These are phyloP conservation scores for Gambusia affinis DNA, from an alignment of 2,113 vertebrate genomes.

Conservation along the genomic window DNA sequence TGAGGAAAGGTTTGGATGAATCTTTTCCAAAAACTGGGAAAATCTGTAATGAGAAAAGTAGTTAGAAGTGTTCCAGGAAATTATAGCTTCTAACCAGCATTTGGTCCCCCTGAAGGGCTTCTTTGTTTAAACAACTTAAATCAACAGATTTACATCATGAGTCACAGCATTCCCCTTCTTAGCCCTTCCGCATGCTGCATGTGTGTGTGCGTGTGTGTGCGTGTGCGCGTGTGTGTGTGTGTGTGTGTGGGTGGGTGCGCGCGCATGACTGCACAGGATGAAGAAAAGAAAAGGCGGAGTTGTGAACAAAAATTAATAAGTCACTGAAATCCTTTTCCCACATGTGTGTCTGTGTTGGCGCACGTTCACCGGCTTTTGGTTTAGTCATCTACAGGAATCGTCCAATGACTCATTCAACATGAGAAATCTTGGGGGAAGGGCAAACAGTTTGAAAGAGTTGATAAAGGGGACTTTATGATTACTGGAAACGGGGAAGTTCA, in stretches of 20 bases:
- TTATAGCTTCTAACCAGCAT: conserved; percentile 9
- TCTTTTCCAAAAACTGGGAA: background rate
- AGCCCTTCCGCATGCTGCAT: conserved; percentile 10
- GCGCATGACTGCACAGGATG: conserved; percentile 5
- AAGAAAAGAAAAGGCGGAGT: background rate
- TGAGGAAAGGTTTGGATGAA: background rate
- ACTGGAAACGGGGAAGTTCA: background rate
- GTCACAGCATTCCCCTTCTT: conserved; percentile 51
- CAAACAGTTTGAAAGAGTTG: background rate
- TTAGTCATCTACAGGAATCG: background rate
- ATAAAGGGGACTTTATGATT: background rate
- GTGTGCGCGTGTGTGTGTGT: background rate
- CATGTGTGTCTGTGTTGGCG: background rate
- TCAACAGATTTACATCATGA: conserved; percentile 50
- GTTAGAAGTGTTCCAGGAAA: background rate
- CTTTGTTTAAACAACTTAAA: conserved; percentile 38
- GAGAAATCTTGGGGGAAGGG: background rate
- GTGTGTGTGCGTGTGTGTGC: background rate
- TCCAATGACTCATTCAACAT: background rate
- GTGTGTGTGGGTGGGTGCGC: background rate
- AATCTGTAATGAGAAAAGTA: conserved; percentile 52
- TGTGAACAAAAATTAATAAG: conserved; percentile 32
- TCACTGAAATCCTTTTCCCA: background rate
- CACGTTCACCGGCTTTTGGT: background rate
- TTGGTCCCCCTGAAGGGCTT: conserved; percentile 8